Evolutionary conservation across 2,113 vertebrate species (phyloP), one percentile per base, ranked within the genome.

Genomic region (Lepisosteus osseus): DNA sequence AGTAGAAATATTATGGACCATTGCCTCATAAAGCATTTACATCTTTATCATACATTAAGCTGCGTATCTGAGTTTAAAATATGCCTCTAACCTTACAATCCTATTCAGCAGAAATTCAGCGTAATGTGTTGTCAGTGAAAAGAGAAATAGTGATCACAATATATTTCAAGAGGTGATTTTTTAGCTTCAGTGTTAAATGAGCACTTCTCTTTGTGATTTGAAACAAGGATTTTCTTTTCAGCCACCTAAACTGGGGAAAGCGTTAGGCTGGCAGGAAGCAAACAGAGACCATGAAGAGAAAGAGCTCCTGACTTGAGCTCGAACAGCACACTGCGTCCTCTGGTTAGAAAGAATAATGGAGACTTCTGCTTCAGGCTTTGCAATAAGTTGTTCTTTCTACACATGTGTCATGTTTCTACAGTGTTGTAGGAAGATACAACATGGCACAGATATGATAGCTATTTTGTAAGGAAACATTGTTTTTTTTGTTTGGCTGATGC

Each of bases 181-280:
- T 75, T 29, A 82, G 81, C 62, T 65, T 55, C 61, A 77, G 69
- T 67, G 43, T 70, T 63, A 67, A 77, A 70, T 68, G 69, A 67
- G 45, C 54, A 68, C 65, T 29, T 76, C 76, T 44, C 14, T 81
- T 81, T 80, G 57, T 67, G 72, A 51, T 51, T 51, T 76, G 65
- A 79, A 83, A 81, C 72, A 83, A 84, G 86, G 74, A 77, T 79
- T 74, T 74, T 73, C 42, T 81, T 76, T 83, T 80, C 76, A 74
- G 71, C 73, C 76, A 73, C 72, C 54, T 67, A 76, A 61, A 71
- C 59, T 72, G 43, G 69, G 70, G 71, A 81, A 85, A 86, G 84
- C 72, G 76, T 69, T 83, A 79, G 29, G 1, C 77, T 59, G 72
- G 73, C 73, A 62, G 73, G 70, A 77, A 73, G 69, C 71, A 61